A percentile compares a stretch with the other conserved stretches of the same genome.
phyloP scores from a whole-genome alignment of 2,888 invertebrate genomes.

The Miltochrista miniata region DNA sequence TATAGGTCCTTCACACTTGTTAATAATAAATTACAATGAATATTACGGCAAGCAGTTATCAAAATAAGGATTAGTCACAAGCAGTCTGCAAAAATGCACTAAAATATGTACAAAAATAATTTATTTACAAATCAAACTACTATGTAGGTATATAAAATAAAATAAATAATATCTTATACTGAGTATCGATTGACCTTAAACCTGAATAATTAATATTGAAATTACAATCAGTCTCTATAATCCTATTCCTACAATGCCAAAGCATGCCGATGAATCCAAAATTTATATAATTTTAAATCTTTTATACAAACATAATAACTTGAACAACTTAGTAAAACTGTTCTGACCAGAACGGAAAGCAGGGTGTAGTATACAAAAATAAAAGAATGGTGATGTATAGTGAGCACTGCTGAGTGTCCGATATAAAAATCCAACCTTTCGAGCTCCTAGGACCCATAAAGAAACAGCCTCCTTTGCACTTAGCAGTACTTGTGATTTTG shows the following conservation, averaged over 20 bases:
- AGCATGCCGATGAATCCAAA: neutral
- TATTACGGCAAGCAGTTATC: constrained; percentile 20
- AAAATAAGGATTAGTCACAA: constrained; percentile 26
- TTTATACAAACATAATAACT: constrained; percentile 1
- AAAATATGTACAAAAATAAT: neutral
- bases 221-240: too few species aligned
- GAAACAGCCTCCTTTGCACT: constrained; percentile 97
- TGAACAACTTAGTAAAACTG: constrained; percentile 15
- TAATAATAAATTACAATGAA: constrained; percentile 1
- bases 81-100: constrained; percentile 17
- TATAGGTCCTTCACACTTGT: constrained; percentile 5
- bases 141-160: neutral
- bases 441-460: constrained; percentile 96
- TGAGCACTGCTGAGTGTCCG: constrained; percentile 55
- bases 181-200: neutral
- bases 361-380: constrained; percentile 35
- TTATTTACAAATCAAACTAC: too few species aligned
- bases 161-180: neutral
- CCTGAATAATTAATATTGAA: too few species aligned
- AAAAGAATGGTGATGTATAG: constrained; percentile 52
- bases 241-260: neutral
- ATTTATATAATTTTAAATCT: constrained; percentile 1
- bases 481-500: constrained; percentile 92
- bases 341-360: constrained; percentile 34
- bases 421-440: constrained; percentile 89